Base-by-base conservation (phyloP, 2,113 vertebrate genomes). In the Andinoacara biseriatus region DNA sequence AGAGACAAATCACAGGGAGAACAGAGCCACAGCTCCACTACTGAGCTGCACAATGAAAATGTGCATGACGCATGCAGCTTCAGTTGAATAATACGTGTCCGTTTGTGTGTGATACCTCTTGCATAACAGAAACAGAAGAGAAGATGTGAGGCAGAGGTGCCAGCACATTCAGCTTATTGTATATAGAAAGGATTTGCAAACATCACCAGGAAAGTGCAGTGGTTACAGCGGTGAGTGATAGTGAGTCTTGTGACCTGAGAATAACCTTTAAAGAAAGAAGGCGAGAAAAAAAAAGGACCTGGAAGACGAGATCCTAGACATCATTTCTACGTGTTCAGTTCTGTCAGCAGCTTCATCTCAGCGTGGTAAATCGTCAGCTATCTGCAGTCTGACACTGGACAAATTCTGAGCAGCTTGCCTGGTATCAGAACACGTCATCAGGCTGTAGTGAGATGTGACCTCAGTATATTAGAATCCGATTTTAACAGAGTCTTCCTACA, bases 51-150 rank as follows among this genome's bases (percentile, higher is more conserved):
- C 33, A 8, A 69, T 62, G 46, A 78, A 80, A 62, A 75, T 82
- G 75, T 74, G 69, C 33, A 29, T 92, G 92, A 92, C 89, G 86
- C 86, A 91, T 20, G 33, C 58, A 81, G 89, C 78, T 67, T 15
- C 38, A 75, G 54, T 18, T 60, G 59, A 91, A 86, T 61, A 63
- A 85, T 59, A 56, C 15, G 63, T 65, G 83, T 54, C 26, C 26
- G 49, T 78, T 8, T 80, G 72, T 67, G 63, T 83, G 81, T 74
- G 15, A 85, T 80, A 43, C 58, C 62, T 84, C 80, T 90, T 87
- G 77, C 80, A 81, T 86, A 89, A 92, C 80, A 75, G 40, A 61
- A 57, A 57, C 58, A 18, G n/a, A 15, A 52, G 29, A 81, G 62
- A 69, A 49, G 31, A 80, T 35, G n/a, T 7, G 40, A 58, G 38